Evolutionary conservation across 2,888 invertebrate genomes (phyloP), one percentile per base, ranked within the genome.

Genomic region (Agriotes lineatus): DNA sequence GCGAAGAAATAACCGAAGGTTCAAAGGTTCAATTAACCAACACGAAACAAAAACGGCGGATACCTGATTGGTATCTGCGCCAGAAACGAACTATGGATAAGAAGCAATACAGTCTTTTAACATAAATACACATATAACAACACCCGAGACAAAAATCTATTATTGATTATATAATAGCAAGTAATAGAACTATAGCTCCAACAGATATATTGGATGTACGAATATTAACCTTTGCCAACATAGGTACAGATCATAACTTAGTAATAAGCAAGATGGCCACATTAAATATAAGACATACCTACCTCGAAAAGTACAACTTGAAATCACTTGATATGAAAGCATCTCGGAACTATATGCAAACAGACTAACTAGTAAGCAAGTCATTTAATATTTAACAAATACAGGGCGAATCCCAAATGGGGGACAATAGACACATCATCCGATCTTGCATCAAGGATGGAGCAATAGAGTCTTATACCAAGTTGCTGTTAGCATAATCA

Each of bases 1-100:
- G n/a, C n/a, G n/a, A n/a, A n/a, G n/a, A 9, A 12, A 12, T 12
- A 50, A 7, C 25, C 18, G 10, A 50, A 50, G 7, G 20, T n/a
- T n/a, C n/a, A n/a, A n/a, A n/a, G n/a, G n/a, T n/a, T n/a, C n/a
- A n/a, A n/a, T n/a, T n/a, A n/a, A n/a, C n/a, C n/a, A n/a, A n/a
- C n/a, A 50, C 20, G 7, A 19, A 22, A 50, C 19, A 25, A 50
- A 22, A 50, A 50, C 12, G 22, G 50, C 25, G 20, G 25, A 50
- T 25, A 22, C 14, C 22, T 50, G 12, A 50, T 50, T 5, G 50
- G n/a, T 25, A 22, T 50, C 22, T 50, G 50, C 14, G 22, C 22
- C 22, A 50, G 50, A 50, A 50, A 50, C 22, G 50, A 50, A 50
- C 25, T 50, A 19, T n/a, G 50, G 25, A 50, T 50, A 50, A 50